Base-by-base conservation (phyloP, 2,113 vertebrate species). In the Suricata suricatta region DNA sequence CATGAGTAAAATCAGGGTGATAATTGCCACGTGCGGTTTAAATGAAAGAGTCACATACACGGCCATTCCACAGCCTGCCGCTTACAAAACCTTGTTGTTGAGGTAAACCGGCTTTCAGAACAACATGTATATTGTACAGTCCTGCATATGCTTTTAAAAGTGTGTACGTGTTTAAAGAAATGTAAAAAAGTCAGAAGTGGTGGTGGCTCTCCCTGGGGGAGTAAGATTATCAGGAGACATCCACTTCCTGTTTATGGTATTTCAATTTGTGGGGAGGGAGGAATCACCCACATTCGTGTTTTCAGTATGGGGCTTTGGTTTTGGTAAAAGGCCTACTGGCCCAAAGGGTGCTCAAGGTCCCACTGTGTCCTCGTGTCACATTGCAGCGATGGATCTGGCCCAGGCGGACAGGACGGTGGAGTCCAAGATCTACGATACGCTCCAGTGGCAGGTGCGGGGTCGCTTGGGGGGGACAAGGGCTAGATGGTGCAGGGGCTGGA, bases 371-470 rank as follows among this genome's bases (percentile, higher is more conserved):
- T 63, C 97, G 21, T 81, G 69, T 88, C 15, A 17, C 95, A 93
- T 89, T 98, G 23, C 87, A 99, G 99, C 99, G 19, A 94, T 98
- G 91, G 99, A 99, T 81, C 98, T 99, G 90, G 98, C 99, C 13
- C 98, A 99, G 95, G 98, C 97, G 1, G 99, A 99, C 57, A 99
- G 99, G 95, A 99, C 98, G 0, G 98, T 99, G 74, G 99, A 99
- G 98, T 99, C 99, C 83, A 99, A 99, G 99, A 99, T 99, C 95
- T 99, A 99, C 0, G 98, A 99, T 82, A 99, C 99, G 0, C 97
- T 99, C 60, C 99, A 99, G 98, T 99, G 99, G 98, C 99, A 99
- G 99, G 99, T 99, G 97, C 93, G 96, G 47, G 16, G 44, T 69
- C 63, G 21, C 3, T 3, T 9, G 9, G 11, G 0, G 52, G 44